Conservation (phyloP, 2,888 invertebrate species). For the Pyrochroa serraticornis region DNA sequence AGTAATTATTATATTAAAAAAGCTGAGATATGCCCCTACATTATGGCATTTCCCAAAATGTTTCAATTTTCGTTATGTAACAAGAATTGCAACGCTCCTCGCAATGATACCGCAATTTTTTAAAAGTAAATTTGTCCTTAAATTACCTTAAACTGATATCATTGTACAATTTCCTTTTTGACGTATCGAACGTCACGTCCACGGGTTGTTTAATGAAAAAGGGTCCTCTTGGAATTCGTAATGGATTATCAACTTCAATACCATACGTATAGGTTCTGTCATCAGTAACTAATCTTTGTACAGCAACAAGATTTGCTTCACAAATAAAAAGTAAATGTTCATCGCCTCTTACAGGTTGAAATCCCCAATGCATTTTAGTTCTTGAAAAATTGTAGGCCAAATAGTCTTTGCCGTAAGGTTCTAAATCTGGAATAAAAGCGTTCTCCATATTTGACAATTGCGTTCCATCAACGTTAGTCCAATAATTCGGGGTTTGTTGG, state of each 20-base stretch:
- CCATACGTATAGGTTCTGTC: conserved; percentile 87
- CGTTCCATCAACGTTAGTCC: conserved; percentile 87
- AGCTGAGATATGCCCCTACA: too few species aligned
- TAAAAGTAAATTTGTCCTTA: too few species aligned
- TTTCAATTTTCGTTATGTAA: too few species aligned
- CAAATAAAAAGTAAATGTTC: conserved; percentile 85
- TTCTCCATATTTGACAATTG: conserved; percentile 79
- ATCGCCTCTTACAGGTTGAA: conserved; percentile 78
- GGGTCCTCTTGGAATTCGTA: conserved; percentile 85
- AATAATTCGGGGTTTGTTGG: conserved; percentile 75
- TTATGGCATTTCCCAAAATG: too few species aligned
- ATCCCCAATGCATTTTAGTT: conserved; percentile 79
- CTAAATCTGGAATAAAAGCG: conserved; percentile 75
- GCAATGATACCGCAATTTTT: too few species aligned
- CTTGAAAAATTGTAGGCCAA: conserved; percentile 80
- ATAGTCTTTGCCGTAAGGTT: conserved; percentile 69
- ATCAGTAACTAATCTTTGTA: conserved; percentile 74
- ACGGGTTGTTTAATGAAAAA: conserved; percentile 85
- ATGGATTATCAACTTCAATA: conserved; percentile 78
- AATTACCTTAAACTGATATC: conserved; percentile 72
- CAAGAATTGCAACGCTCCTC: too few species aligned
- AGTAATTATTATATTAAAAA: too few species aligned
- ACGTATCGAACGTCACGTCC: conserved; percentile 82
- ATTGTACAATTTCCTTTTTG: conserved; percentile 70
- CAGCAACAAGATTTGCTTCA: conserved; percentile 78